phyloP scores from a whole-genome alignment of 2,888 invertebrate genomes.

The Pammene aurita region DNA sequence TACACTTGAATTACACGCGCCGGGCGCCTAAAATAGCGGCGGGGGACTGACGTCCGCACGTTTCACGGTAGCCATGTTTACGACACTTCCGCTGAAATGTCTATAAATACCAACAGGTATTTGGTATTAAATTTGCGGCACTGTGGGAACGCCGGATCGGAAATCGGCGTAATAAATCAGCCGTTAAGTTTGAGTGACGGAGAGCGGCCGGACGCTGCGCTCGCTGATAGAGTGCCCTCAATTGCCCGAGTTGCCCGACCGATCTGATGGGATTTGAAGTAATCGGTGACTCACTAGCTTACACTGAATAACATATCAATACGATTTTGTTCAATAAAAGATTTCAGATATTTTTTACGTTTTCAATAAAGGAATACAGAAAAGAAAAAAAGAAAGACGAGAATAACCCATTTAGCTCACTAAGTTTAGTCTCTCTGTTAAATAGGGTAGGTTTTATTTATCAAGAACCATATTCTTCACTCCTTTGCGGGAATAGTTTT shows the following conservation, averaged over 20 bases:
- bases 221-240: conserved; percentile 50
- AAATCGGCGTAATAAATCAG: conserved; percentile 62
- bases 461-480: too few relatives aligned
- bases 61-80: conserved; percentile 43
- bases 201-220: conserved; percentile 55
- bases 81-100: conserved; percentile 48
- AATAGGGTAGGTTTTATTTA: too few relatives aligned
- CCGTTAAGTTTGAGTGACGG: conserved; percentile 64
- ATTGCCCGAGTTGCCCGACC: conserved; percentile 37
- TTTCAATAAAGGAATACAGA: not conserved
- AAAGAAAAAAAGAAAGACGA: not conserved
- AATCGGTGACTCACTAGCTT: conserved; percentile 28
- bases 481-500: not conserved
- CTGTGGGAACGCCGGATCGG: conserved; percentile 53
- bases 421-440: too few relatives aligned
- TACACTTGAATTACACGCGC: conserved; percentile 46
- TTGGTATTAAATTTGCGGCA: conserved; percentile 45
- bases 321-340: conserved; percentile 4
- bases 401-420: too few relatives aligned
- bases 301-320: conserved; percentile 17
- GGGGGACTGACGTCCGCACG: conserved; percentile 40
- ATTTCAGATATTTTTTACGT: not conserved
- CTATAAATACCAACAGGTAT: conserved; percentile 44
- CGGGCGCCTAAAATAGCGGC: conserved; percentile 43
- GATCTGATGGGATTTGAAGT: conserved; percentile 35